Evolutionary conservation across 1,140 invertebrate genomes (phyloP), one percentile per base, ranked within the genome.

Genomic region (Mactra quadrangularis): DNA sequence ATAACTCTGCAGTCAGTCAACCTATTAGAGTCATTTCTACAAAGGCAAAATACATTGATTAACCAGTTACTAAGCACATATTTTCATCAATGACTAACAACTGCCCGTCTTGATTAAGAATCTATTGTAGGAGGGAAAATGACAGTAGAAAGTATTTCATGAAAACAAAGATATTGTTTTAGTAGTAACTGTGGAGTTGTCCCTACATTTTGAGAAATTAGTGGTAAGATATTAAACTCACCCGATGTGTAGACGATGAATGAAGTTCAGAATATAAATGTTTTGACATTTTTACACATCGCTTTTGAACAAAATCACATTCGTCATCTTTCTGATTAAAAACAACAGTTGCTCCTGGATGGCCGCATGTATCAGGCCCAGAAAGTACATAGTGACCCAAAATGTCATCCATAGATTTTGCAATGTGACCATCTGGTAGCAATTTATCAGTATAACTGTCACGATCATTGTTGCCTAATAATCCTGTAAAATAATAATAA

Each of bases 381-480:
- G 33, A 33, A 9, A 75, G 7, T 27, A 31, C 33, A 75, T 45
- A 75, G 3, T 59, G 33, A 27, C 33, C 53, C 31, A 35, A 1
- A 60, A 60, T 33, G 29, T 60, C 7, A 4, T 33, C n/a, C n/a
- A n/a, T n/a, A 41, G 38, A 7, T 6, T 6, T 41, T 41, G 38
- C 38, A 41, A 77, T 0, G 4, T 27, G 25, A 7, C 76, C 76
- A 68, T 68, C 22, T 29, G 31, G 27, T 3, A 79, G 62, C 15
- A 60, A 25, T 15, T 3, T 27, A 19, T 79, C 76, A 33, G 60
- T 68, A 25, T 33, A 50, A 6, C 17, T 38, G 1, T 66, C 60
- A 25, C 19, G 22, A 31, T 68, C 76, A 79, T 79, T 66, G 19
- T 29, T 79, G 29, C 76, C 76, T 35, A 79, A 25, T 7, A 79